Evolutionary conservation across 2,113 vertebrate genomes (phyloP), one percentile per base, ranked within the genome.

Genomic region (Silurus meridionalis): DNA sequence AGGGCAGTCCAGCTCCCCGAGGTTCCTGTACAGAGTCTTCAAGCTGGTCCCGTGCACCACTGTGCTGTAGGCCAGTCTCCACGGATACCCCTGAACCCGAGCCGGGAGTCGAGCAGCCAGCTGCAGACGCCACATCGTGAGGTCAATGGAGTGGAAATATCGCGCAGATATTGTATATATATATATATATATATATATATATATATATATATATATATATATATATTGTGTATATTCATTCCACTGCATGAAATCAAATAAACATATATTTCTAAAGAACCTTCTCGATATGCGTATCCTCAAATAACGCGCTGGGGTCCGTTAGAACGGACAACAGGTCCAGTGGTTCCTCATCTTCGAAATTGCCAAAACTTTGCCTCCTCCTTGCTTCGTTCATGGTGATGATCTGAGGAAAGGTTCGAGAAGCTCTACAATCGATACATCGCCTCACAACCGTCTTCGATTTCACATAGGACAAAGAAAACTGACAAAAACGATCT

Each of bases 361-460:
- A 97, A 93, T 96, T 98, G 91, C 97, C 95, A 1, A 97, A 93
- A 5, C 98, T 99, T 94, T 97, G 97, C 57, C 98, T 92, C 14
- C 98, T 96, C 88, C 97, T 98, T 0, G 97, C 97, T 93, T 99
- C 97, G 87, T 99, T 96, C 6, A 99, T 95, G 0, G 97, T 99
- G 91, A 99, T 99, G 87, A 99, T 99, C 98, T 99, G 83, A 46
- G 71, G 58, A 28, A 21, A 61, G 17, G 25, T 75, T n/a, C 61
- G 7, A 53, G 0, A 19, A 21, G 15, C 48, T 15, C 37, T 57
- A 23, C 9, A 55, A 7, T 69, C 25, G 25, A 63, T 21, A 66
- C 8, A 46, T n/a, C n/a, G 55, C 23, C 61, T 57, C 3, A 37
- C 13, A 13, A 53, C 23, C 23, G 58, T 61, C 8, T 17, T 9